Percentiles rank a stretch among this genome's conserved stretches.
These are phyloP conservation scores for Pseudomyrmex gracilis DNA, from an alignment of 1,140 invertebrate genomes.

Conservation along the genomic window DNA sequence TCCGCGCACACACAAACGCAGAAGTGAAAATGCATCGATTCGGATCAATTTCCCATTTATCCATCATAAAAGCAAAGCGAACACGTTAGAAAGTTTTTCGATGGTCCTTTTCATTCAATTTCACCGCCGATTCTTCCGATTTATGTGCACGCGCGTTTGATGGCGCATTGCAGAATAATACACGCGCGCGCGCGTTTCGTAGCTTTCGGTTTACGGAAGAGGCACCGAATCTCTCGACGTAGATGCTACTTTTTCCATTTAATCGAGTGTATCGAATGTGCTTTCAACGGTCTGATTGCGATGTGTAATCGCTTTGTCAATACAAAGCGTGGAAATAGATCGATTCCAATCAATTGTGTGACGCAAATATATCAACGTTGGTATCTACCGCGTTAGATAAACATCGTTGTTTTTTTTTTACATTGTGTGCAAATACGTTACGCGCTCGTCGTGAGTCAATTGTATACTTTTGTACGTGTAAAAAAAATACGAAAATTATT, in stretches of 20 bases:
- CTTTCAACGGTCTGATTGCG: slow-evolving; percentile 35
- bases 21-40: slow-evolving; percentile 26
- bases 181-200: background rate
- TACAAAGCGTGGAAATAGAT: slow-evolving; percentile 7
- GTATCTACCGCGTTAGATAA: no score
- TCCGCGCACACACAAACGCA: background rate
- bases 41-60: background rate
- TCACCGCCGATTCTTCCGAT: slow-evolving; percentile 1
- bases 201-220: slow-evolving; percentile 13
- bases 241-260: slow-evolving; percentile 21
- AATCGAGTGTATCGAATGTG: slow-evolving; percentile 16
- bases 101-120: background rate
- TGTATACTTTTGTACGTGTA: no score
- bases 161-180: background rate
- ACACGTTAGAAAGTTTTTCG: background rate
- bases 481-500: no score
- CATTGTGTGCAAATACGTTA: no score
- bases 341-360: background rate
- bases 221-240: no score
- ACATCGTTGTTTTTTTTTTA: no score
- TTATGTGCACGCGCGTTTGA: background rate
- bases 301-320: slow-evolving; percentile 4
- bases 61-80: background rate
- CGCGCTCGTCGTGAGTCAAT: no score
- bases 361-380: no score